Conservation (phyloP, 2,888 invertebrate genomes). For the Heterodera filipjevi region DNA sequence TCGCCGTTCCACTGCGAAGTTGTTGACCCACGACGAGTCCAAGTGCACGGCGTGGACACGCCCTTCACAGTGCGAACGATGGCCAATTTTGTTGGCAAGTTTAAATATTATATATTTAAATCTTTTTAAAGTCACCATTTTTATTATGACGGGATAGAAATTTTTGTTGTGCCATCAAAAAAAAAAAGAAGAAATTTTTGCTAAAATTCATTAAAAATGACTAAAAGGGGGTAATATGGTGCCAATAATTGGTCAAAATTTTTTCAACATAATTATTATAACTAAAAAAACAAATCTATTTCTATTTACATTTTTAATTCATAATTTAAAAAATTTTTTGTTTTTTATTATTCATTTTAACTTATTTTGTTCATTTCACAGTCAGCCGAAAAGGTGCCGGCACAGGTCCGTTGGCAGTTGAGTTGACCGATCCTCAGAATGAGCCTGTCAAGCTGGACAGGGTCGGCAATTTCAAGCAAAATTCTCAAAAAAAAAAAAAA, state of each 20-base stretch:
- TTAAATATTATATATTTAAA: neutral
- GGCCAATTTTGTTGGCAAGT: slow-evolving; percentile 22
- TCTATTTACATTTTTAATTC: no score
- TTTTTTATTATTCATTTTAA: neutral
- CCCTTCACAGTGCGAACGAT: slow-evolving; percentile 27
- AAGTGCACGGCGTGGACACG: slow-evolving; percentile 40
- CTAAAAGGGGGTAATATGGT: no score
- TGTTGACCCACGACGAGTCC: slow-evolving; percentile 73
- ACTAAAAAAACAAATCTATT: no score
- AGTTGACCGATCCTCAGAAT: slow-evolving; percentile 59
- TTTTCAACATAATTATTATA: neutral
- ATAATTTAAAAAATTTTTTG: no score
- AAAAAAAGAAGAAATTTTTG: no score
- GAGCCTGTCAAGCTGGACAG: slow-evolving; percentile 52
- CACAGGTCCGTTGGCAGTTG: slow-evolving; percentile 55
- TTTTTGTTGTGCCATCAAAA: no score
- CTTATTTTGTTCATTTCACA: slow-evolving; percentile 35
- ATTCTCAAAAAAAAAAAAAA: neutral
- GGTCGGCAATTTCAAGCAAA: slow-evolving; percentile 39
- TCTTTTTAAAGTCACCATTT: neutral
- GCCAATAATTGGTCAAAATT: neutral
- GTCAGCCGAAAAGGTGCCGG: slow-evolving; percentile 62
- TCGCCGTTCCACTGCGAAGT: slow-evolving; percentile 93
- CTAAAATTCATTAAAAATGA: no score
- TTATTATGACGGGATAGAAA: no score